These are phyloP conservation scores for Zoanthus sansibaricus DNA, from an alignment of 92 coral and sea anemone species.

Conservation along the genomic window DNA sequence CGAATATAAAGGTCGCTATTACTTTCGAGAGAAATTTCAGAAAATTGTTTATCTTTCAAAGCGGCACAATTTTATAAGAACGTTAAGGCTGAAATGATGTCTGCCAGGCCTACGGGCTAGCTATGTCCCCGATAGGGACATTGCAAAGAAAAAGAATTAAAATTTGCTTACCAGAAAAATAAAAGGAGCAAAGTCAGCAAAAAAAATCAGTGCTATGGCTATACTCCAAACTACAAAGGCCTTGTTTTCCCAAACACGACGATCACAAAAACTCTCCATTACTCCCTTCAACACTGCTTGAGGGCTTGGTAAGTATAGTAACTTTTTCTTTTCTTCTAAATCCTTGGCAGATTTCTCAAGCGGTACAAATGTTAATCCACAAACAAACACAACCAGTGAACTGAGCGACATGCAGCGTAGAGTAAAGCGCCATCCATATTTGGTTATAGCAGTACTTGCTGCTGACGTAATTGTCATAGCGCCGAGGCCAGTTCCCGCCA, in stretches of 20 bases:
- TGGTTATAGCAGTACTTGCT: slow-evolving; percentile 11
- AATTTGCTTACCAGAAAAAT: slow-evolving; percentile 23
- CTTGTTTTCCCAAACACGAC: slow-evolving; percentile 40
- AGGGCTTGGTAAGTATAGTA: background rate
- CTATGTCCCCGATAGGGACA: too few species aligned
- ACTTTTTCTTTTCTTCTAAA: background rate
- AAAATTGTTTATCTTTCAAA: too few species aligned
- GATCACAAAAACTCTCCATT: slow-evolving; percentile 17
- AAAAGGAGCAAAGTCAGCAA: slow-evolving; percentile 42
- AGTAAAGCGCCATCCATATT: slow-evolving; percentile 36
- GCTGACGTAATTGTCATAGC: slow-evolving; percentile 39
- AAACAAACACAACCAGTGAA: slow-evolving; percentile 28
- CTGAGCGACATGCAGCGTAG: slow-evolving; percentile 34
- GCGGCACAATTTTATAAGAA: too few species aligned
- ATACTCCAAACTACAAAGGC: slow-evolving; percentile 37
- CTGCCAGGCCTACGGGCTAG: too few species aligned
- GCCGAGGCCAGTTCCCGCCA: slow-evolving; percentile 42
- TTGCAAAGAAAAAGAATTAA: background rate
- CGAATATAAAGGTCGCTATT: too few species aligned
- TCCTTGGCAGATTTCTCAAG: background rate
- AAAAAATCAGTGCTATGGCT: slow-evolving; percentile 34
- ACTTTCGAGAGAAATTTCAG: too few species aligned
- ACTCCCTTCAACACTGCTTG: slow-evolving; percentile 20
- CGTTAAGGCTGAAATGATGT: too few species aligned
- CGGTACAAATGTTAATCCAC: slow-evolving; percentile 30